Conservation (phyloP, 2,113 vertebrate genomes). For the Esox niger region DNA sequence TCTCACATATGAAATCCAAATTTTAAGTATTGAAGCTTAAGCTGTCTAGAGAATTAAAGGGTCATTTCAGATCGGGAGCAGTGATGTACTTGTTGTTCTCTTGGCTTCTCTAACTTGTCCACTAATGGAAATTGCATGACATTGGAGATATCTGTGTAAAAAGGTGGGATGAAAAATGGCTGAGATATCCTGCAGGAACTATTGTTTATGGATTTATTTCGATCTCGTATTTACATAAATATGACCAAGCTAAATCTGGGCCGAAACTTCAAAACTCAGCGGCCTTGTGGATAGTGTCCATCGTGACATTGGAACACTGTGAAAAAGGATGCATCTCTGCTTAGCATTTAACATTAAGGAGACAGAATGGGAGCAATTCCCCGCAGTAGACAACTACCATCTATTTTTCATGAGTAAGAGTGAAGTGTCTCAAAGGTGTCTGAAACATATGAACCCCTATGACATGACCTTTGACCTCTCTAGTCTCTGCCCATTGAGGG, state of each 20-base stretch:
- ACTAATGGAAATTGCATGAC: too few relatives aligned
- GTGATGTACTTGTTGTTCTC: not conserved
- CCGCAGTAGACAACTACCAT: too few relatives aligned
- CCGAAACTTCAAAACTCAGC: too few relatives aligned
- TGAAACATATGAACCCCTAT: not conserved
- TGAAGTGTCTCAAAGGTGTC: too few relatives aligned
- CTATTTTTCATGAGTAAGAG: not conserved
- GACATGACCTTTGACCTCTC: not conserved
- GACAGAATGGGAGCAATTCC: too few relatives aligned
- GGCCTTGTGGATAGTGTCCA: too few relatives aligned
- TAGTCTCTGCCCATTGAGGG: not conserved
- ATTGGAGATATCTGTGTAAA: not conserved
- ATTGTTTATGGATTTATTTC: not conserved
- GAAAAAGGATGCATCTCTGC: too few relatives aligned
- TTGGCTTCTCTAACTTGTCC: not conserved
- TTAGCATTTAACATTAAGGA: too few relatives aligned
- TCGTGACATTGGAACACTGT: too few relatives aligned
- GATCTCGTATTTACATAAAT: too few relatives aligned
- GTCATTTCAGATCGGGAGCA: not conserved
- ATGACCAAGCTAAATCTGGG: too few relatives aligned
- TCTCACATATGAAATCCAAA: constrained; percentile 55
- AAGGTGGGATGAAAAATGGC: not conserved
- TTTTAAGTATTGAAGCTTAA: constrained; percentile 37
- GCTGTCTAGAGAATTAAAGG: constrained; percentile 26
- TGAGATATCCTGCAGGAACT: not conserved